Evolutionary conservation across 2,888 invertebrate species (phyloP), one percentile per base, ranked within the genome.

Genomic region (Erebia epiphron): DNA sequence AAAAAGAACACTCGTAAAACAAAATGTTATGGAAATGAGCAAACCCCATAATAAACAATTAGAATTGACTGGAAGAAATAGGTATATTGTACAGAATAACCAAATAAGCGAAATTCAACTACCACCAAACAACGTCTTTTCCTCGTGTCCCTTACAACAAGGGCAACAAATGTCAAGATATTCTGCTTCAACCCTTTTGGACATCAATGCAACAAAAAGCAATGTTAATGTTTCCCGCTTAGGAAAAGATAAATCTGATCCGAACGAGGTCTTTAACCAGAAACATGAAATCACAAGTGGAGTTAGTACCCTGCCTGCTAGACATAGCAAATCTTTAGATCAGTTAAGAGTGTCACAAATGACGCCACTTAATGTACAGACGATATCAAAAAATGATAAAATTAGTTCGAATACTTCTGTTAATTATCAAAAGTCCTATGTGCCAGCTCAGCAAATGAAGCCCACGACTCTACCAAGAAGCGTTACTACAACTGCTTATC

Each of bases 311-410:
- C 82, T 96, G 60, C 96, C 96, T 1, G 95, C 96, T 0, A 93
- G 97, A 69, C 97, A 97, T 81, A 97, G 97, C 85, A 97, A 97
- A 84, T 97, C 97, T 1, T 86, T 97, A 75, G 97, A 97, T 86
- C 97, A 97, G 78, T 86, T 97, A 62, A 95, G 96, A 78, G 92
- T 95, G 10, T 92, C 94, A 58, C 89, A 93, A 82, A 86, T 90
- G 83, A 80, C 86, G 46, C 87, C 90, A 14, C 77, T 87, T 11
- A 89, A 82, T 75, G 79, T 86, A 68, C 87, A 89, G 81, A 85
- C 84, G 43, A 78, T 91, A 67, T 79, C 85, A 9, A 92, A 92
- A 76, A 87, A 85, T 74, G 74, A 84, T 2, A 86, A 86, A 79
- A 92, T 90, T 79, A 85, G 80, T 78, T 92, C 93, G 5, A 92